These are phyloP conservation scores for Tympanuchus pallidicinctus DNA, from an alignment of 2,113 vertebrate genomes.

Conservation along the genomic window DNA sequence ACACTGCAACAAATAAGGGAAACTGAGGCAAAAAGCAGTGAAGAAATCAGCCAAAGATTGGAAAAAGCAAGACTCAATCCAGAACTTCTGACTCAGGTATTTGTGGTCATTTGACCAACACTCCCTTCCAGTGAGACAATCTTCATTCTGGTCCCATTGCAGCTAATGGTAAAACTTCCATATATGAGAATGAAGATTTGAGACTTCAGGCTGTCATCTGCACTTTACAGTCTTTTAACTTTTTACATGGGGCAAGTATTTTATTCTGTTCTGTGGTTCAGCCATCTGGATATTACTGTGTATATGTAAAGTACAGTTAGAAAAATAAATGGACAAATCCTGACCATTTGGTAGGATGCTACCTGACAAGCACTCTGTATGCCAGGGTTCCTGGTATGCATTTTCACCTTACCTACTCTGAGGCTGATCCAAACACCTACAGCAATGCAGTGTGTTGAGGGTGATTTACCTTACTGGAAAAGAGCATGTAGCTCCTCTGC, in stretches of 20 bases:
- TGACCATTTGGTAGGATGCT: not conserved
- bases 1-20: not conserved
- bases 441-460: not conserved
- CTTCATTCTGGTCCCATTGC: not conserved
- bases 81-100: not conserved
- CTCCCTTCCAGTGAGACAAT: not conserved
- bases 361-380: not conserved
- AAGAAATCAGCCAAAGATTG: not conserved
- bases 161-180: not conserved
- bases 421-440: not conserved
- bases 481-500: no score
- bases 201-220: slow-evolving; percentile 7
- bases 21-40: not conserved
- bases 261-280: slow-evolving; percentile 28
- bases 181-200: not conserved
- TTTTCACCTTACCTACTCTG: not conserved
- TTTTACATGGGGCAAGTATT: not conserved
- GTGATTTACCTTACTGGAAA: not conserved
- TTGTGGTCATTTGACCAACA: not conserved
- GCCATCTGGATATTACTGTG: not conserved
- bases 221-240: slow-evolving; percentile 17
- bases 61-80: not conserved
- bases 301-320: not conserved
- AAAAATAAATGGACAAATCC: slow-evolving; percentile 1
- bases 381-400: fast-evolving